Conservation (phyloP, 30 jellyfish, hydroid and myxozoan species). For the Aurelia sp. region DNA sequence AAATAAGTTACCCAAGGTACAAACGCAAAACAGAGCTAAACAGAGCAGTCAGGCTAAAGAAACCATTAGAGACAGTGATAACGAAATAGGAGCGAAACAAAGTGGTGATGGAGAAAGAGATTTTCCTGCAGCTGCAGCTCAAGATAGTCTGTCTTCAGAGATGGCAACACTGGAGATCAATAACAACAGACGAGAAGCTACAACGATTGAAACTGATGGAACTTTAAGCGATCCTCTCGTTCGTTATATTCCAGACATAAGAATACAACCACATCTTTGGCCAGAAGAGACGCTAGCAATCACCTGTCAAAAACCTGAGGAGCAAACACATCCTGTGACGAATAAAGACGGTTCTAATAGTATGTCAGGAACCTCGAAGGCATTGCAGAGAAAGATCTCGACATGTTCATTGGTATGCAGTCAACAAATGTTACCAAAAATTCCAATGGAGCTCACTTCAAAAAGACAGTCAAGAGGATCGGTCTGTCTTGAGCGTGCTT, state of each 20-base stretch:
- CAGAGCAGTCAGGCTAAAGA: neutral
- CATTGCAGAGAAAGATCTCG: conserved; percentile 7
- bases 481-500: conserved; percentile 44
- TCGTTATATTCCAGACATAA: neutral
- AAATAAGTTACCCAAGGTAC: neutral
- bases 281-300: neutral
- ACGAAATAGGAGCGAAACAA: neutral
- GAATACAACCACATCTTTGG: neutral
- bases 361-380: neutral
- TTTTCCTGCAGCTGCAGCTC: neutral
- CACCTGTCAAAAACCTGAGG: neutral
- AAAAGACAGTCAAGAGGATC: conserved; percentile 5
- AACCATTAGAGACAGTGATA: neutral
- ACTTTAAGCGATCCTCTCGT: neutral
- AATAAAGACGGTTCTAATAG: neutral
- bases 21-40: neutral
- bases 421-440: conserved; percentile 35
- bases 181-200: neutral
- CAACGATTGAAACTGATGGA: neutral
- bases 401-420: neutral
- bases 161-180: neutral
- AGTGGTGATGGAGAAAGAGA: neutral
- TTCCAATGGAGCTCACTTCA: conserved; percentile 44
- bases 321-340: neutral
- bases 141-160: no score